Conservation (phyloP, 2,888 invertebrate species). For the Chymomyza fuscimana region DNA sequence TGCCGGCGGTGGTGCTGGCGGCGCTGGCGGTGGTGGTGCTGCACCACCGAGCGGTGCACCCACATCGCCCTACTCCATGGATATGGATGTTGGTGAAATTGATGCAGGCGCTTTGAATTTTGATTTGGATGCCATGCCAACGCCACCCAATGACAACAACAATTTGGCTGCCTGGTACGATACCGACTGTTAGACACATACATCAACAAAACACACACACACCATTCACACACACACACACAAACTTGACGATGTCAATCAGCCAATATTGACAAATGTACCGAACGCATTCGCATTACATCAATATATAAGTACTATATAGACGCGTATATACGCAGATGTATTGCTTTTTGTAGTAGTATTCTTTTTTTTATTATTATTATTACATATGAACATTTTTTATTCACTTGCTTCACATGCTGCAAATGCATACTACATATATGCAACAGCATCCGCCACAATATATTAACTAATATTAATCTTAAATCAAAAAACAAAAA, state of each 20-base stretch:
- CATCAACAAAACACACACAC: conserved; percentile 1
- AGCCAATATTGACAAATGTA: neutral
- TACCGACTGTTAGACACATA: conserved; percentile 89
- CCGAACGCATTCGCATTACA: conserved; percentile 8
- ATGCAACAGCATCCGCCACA: conserved; percentile 14
- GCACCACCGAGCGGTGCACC: conserved; percentile 79
- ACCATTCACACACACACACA: neutral
- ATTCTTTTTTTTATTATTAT: conserved; percentile 8
- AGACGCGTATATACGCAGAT: neutral
- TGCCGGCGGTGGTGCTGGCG: conserved; percentile 62
- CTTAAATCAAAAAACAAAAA: neutral
- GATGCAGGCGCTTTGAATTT: conserved; percentile 88
- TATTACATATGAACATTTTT: conserved; percentile 2
- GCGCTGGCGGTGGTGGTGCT: conserved; percentile 59
- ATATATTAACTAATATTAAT: conserved; percentile 31
- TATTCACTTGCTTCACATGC: conserved; percentile 1
- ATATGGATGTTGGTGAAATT: conserved; percentile 91
- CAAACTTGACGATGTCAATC: conserved; percentile 15
- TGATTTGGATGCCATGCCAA: conserved; percentile 87
- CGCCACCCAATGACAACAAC: conserved; percentile 93
- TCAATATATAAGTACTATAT: conserved; percentile 6
- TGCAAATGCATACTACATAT: neutral
- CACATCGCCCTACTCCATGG: conserved; percentile 87
- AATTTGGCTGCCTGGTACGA: conserved; percentile 98
- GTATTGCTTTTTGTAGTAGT: conserved; percentile 10